These are phyloP conservation scores for Hypolimnas misippus DNA, from an alignment of 2,888 invertebrate species.

Conservation along the genomic window DNA sequence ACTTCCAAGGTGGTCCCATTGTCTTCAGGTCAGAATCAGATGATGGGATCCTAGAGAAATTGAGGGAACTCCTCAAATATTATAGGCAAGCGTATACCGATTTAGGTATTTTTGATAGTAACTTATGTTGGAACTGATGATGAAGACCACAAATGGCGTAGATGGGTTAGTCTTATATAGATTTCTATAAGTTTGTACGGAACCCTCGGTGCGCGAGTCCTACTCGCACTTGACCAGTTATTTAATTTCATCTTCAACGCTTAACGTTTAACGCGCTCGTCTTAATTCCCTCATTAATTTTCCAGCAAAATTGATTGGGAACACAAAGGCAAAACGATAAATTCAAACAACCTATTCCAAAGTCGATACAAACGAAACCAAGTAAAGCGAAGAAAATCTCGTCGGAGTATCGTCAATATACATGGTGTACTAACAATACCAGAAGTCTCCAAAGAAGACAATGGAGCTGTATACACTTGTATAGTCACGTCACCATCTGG, in stretches of 20 bases:
- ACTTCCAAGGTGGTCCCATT: too few relatives aligned
- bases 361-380: conserved; percentile 64
- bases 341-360: conserved; percentile 67
- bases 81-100: too few relatives aligned
- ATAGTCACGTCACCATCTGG: conserved; percentile 89
- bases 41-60: too few relatives aligned
- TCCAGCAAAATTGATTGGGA: conserved; percentile 81
- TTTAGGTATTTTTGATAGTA: too few relatives aligned
- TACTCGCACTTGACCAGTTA: too few relatives aligned
- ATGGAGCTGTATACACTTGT: conserved; percentile 91
- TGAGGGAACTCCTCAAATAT: too few relatives aligned
- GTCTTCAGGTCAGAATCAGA: too few relatives aligned
- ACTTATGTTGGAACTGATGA: too few relatives aligned
- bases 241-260: not conserved
- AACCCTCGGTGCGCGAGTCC: too few relatives aligned
- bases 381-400: conserved; percentile 53
- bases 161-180: too few relatives aligned
- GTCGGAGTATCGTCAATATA: conserved; percentile 68
- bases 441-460: conserved; percentile 85
- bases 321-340: conserved; percentile 67
- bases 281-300: conserved; percentile 32
- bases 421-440: conserved; percentile 85
- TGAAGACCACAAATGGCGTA: too few relatives aligned
- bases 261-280: not conserved
- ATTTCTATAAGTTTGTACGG: too few relatives aligned